Base-by-base conservation (phyloP, 2,888 invertebrate genomes). In the Neoaliturus tenellus region DNA sequence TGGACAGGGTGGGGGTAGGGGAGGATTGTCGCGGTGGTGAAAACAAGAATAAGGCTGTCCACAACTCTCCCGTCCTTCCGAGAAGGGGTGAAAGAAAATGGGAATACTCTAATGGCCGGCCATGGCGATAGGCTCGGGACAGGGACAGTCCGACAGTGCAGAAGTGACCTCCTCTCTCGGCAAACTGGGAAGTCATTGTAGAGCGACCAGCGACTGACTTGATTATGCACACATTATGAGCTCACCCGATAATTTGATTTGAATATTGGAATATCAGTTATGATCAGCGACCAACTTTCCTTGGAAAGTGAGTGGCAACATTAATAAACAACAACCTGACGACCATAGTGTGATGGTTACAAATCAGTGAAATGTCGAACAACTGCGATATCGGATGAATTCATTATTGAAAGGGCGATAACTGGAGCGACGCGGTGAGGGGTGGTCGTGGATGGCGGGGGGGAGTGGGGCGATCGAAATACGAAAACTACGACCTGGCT, bases 361-460 rank as follows among this genome's bases (percentile, higher is more conserved):
- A 62, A 62, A 62, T 62, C 25, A 62, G 62, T 4, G 25, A 62
- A 31, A 8, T 14, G 28, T 5, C 31, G 28, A 31, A 62, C 62
- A 62, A 62, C 62, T 28, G 62, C 14, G 62, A 62, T 62, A 62
- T 62, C 31, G 31, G 28, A 31, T 62, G 62, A 62, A 62, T 62
- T 62, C 28, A 62, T 62, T 62, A 62, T 62, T 28, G 31, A 62
- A 62, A 51, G 51, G 62, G 62, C 62, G 62, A 62, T 28, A 62
- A 62, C 14, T 55, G 33, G 51, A 35, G 55, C 20, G 80, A 17
- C 39, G 31, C 20, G 51, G 44, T 17, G 20, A 39, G 44, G 31
- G 80, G 80, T 5, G 51, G 44, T 14, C 20, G 41, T 2, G 75
- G 41, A 31, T 23, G 73, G 48, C 12, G 33, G 23, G 28, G 28